Evolutionary conservation across 2,113 vertebrate genomes (phyloP), one percentile per base, ranked within the genome.

Genomic region (Rana temporaria): DNA sequence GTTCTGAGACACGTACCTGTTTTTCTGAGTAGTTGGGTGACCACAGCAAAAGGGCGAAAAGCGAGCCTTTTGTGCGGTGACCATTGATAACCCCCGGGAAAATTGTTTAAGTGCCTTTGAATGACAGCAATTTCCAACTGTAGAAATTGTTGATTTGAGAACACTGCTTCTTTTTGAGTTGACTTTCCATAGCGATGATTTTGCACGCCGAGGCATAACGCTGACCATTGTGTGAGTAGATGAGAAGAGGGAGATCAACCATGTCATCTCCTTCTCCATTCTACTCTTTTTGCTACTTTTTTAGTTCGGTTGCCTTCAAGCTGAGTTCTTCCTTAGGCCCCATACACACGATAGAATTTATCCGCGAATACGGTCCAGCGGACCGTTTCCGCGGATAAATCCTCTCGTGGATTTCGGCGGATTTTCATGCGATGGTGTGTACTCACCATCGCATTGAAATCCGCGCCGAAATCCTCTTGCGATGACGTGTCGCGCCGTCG

Each of bases 71-170:
- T 64, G 6, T 30, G 20, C 24, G 76, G 17, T 32, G 7, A 16
- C 4, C 0, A n/a, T n/a, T 26, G 24, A 32, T 12, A 85, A 81
- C 53, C 68, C 68, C 66, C 2, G 7, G 17, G 34, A 86, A 86
- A 85, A 84, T 7, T 4, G 81, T 19, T 83, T 8, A 75, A 87
- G 56, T 52, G 2, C 6, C 68, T 67, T 20, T 53, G 70, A 87
- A 73, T 63, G 9, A 74, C 0, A 84, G 59, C 52, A 77, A 18
- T 57, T 30, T 85, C 73, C 73, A 70, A 19, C 4, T 12, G 62
- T 67, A 78, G 20, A 26, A 85, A 78, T 1, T 42, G 19, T 24
- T 70, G 56, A 48, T 56, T 85, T 65, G 76, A 84, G 32, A 66
- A 48, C 22, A 69, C 4, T 59, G 22, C 0, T 30, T 19, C 17